Evolutionary conservation across 1,140 invertebrate species (phyloP).

Genomic region (Pinna nobilis): DNA sequence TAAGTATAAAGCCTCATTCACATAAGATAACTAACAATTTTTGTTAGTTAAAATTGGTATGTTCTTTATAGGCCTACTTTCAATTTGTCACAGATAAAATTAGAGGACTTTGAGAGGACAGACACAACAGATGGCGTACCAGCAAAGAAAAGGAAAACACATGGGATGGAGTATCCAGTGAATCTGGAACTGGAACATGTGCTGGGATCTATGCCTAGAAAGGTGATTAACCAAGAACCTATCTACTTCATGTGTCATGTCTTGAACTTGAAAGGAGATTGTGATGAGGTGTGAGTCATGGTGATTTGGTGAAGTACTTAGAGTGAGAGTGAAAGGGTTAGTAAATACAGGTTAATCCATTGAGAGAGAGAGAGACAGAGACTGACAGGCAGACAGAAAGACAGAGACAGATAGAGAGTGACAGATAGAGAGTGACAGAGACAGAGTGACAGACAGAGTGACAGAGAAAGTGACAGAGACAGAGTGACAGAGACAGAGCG

Average conservation of each 20-base stretch:
- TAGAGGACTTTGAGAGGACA: constrained; percentile 27
- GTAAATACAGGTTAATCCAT: no score
- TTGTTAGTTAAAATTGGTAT: no score
- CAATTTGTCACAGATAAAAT: constrained; percentile 35
- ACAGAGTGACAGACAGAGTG: no score
- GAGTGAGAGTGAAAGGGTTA: neutral
- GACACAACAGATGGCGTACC: constrained; percentile 25
- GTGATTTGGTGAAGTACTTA: neutral
- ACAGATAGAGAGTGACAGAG: no score
- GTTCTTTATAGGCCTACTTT: no score
- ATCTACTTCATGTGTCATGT: neutral
- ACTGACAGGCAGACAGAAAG: no score
- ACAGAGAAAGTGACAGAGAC: no score
- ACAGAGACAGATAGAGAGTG: no score
- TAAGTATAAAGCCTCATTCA: no score
- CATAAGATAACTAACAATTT: no score
- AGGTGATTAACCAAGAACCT: constrained; percentile 75
- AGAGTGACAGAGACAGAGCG: no score
- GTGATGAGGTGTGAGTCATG: neutral
- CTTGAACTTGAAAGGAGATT: neutral
- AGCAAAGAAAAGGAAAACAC: constrained; percentile 36
- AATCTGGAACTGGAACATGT: constrained; percentile 93
- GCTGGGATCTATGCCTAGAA: constrained; percentile 90
- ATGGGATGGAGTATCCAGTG: constrained; percentile 80
- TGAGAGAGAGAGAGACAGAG: no score